Conservation (phyloP, 1,140 invertebrate species). For the Paralvinella palmiformis region DNA sequence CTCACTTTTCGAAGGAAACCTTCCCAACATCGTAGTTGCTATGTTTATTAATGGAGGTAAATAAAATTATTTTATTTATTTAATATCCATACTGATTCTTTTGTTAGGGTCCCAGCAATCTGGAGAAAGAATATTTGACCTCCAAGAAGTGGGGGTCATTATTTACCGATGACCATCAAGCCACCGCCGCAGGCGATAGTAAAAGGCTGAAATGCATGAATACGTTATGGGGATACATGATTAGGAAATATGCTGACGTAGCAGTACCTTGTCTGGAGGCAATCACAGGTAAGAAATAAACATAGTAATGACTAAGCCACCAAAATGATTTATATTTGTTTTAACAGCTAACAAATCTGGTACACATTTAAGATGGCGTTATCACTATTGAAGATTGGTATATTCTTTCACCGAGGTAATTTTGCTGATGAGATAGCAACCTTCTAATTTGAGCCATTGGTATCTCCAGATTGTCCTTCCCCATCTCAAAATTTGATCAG, state of each 20-base stretch:
- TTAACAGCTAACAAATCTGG: neutral
- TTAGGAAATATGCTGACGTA: slow-evolving; percentile 62
- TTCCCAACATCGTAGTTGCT: neutral
- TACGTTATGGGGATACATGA: slow-evolving; percentile 63
- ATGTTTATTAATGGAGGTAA: slow-evolving; percentile 10
- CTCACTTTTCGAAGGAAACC: no score
- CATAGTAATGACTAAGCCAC: neutral
- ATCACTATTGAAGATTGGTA: neutral
- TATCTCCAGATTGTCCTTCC: neutral
- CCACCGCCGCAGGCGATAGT: neutral
- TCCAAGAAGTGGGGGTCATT: slow-evolving; percentile 69
- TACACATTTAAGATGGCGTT: neutral
- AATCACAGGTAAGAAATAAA: slow-evolving; percentile 36
- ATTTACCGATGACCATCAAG: slow-evolving; percentile 35
- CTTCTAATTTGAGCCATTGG: neutral
- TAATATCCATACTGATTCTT: no score
- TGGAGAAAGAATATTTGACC: slow-evolving; percentile 52
- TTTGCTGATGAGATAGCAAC: neutral
- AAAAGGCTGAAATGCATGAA: slow-evolving; percentile 23
- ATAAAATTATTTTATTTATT: neutral
- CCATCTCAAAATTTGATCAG: no score
- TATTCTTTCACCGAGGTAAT: neutral
- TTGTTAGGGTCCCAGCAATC: slow-evolving; percentile 15
- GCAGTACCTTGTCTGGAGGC: slow-evolving; percentile 63
- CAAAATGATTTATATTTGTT: neutral